Conservation (phyloP, 2,113 vertebrate genomes). For the Cololabis saira region DNA sequence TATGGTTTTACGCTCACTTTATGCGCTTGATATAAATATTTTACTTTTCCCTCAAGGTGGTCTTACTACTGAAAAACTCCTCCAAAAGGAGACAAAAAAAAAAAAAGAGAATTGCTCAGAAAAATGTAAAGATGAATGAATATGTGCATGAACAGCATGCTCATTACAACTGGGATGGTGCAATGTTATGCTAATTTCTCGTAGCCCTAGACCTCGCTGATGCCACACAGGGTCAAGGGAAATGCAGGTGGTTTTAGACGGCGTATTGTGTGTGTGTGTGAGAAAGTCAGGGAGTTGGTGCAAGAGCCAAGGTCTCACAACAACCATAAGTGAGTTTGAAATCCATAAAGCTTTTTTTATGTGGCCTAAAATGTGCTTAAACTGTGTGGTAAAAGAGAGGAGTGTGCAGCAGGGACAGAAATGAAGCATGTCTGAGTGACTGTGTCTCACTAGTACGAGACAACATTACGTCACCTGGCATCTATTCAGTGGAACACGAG, state of each 20-base stretch:
- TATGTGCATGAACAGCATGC: conserved; percentile 14
- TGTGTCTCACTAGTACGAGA: conserved; percentile 49
- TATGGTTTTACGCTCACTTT: too few relatives aligned
- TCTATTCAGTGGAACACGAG: conserved; percentile 63
- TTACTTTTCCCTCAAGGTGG: too few relatives aligned
- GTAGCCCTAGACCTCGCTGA: conserved; percentile 26
- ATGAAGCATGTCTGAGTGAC: conserved; percentile 12
- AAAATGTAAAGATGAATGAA: background rate
- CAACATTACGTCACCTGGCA: conserved; percentile 75
- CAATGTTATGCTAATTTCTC: conserved; percentile 44
- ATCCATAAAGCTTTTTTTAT: conserved; percentile 3
- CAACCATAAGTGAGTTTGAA: conserved; percentile 1
- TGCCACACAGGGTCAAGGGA: conserved; percentile 46
- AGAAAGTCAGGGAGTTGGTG: background rate
- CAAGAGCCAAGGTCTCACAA: background rate
- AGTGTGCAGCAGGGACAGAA: conserved; percentile 1
- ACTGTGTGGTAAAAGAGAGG: conserved; percentile 6
- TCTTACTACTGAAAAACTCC: too few relatives aligned
- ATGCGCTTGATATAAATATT: too few relatives aligned
- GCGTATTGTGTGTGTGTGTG: conserved; percentile 11
- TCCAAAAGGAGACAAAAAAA: too few relatives aligned
- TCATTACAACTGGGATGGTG: background rate
- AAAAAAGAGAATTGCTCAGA: too few relatives aligned
- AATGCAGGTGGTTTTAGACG: conserved; percentile 14
- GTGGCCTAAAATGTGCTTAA: background rate